Evolutionary conservation across 37 sponge, comb jelly and placozoan species (phyloP).

Genomic region (Geodia barretti): DNA sequence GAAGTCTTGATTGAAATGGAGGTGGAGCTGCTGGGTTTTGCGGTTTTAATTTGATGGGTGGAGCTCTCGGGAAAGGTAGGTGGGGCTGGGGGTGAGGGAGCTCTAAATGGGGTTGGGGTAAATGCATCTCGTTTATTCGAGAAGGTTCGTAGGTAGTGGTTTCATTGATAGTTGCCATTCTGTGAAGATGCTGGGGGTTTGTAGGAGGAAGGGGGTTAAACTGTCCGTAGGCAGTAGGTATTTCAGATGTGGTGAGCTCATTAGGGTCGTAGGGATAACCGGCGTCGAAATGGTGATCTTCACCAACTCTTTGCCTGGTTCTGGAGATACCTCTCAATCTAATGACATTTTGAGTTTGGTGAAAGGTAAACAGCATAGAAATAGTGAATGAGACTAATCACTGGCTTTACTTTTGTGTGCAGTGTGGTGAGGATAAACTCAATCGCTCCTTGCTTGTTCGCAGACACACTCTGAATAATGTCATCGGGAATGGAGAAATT

Average conservation of each 20-base stretch:
- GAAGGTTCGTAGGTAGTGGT: not conserved
- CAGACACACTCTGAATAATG: slow-evolving; percentile 67
- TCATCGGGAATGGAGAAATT: slow-evolving; percentile 80
- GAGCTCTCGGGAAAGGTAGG: too few relatives aligned
- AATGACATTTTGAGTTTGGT: too few relatives aligned
- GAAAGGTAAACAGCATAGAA: too few relatives aligned
- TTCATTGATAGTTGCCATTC: not conserved
- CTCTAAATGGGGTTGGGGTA: not conserved
- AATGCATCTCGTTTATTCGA: not conserved
- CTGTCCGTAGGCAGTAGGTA: not conserved
- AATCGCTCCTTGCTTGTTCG: slow-evolving; percentile 81
- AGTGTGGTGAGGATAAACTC: slow-evolving; percentile 85
- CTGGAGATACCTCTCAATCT: slow-evolving; percentile 21
- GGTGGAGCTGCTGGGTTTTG: too few relatives aligned
- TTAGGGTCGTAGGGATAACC: not conserved
- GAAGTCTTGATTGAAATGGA: not conserved
- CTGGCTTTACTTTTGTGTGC: slow-evolving; percentile 55
- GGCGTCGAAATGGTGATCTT: not conserved
- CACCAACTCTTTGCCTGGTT: not conserved
- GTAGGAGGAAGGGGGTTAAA: not conserved
- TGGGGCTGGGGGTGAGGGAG: not conserved
- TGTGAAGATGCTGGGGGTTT: not conserved
- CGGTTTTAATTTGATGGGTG: too few relatives aligned
- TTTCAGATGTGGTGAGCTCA: not conserved
- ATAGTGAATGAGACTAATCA: too few relatives aligned